Evolutionary conservation across 1,140 invertebrate species (phyloP).

Genomic region (Holcopasites calliopsidis): DNA sequence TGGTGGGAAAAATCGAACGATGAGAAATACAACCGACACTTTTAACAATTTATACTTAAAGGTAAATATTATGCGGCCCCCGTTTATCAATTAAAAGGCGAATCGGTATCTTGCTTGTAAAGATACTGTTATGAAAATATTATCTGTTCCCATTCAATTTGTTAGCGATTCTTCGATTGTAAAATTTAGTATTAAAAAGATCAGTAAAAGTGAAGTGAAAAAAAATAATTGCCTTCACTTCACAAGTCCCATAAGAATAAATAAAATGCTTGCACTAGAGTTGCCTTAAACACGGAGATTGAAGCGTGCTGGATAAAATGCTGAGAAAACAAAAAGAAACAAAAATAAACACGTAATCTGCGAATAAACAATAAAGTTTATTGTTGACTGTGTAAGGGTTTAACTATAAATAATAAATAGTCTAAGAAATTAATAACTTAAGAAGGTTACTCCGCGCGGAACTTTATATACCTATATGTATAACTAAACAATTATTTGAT

Average conservation of each 20-base stretch:
- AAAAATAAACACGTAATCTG: conserved; percentile 18
- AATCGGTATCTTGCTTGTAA: neutral
- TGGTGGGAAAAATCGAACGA: conserved; percentile 13
- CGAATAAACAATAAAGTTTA: conserved; percentile 25
- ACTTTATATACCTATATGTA: too few species aligned
- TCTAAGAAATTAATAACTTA: conserved; percentile 29
- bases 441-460: neutral
- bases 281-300: neutral
- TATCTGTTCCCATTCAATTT: neutral
- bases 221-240: too few species aligned
- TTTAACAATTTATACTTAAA: conserved; percentile 9
- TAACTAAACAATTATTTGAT: neutral
- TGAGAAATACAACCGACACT: neutral
- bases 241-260: neutral
- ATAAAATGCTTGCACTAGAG: neutral
- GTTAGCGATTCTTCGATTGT: neutral
- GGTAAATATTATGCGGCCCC: neutral
- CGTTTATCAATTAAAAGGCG: neutral
- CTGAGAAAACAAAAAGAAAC: neutral
- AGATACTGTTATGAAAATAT: neutral
- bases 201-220: too few species aligned
- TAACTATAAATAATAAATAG: conserved; percentile 39
- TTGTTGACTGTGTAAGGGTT: conserved; percentile 9
- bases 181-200: too few species aligned
- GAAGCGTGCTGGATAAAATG: neutral